phyloP scores from a whole-genome alignment of 2,113 vertebrate species.

The Pelecanus crispus region DNA sequence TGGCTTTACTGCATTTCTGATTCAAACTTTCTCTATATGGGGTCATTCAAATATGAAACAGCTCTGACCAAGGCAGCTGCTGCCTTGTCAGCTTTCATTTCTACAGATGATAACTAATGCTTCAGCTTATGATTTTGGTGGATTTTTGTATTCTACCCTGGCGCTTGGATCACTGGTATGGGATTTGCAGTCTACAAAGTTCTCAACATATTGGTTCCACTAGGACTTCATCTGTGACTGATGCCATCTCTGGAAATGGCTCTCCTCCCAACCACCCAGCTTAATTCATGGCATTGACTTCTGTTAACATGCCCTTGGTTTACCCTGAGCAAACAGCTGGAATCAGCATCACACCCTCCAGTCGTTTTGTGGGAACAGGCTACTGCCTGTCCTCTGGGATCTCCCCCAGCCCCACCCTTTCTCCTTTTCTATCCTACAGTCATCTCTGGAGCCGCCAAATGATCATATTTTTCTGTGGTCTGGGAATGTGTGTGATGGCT shows the following conservation, averaged over 20 bases:
- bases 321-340: not conserved
- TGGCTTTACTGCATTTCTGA: not conserved
- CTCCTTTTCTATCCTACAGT: not conserved
- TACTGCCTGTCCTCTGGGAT: conserved; percentile 7
- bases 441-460: not conserved
- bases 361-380: conserved; percentile 4
- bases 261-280: not conserved
- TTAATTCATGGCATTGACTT: not conserved
- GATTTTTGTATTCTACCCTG: not conserved
- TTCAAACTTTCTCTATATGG: conserved; percentile 9
- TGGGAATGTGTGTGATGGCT: not conserved
- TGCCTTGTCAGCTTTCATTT: not conserved
- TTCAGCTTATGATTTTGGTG: not conserved
- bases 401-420: not conserved
- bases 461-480: not conserved
- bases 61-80: not conserved
- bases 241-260: not conserved
- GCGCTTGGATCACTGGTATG: not conserved
- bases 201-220: not conserved
- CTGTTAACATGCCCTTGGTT: not conserved
- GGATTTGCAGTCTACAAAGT: not conserved
- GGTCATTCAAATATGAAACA: not conserved
- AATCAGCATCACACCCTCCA: not conserved
- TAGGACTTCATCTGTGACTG: not conserved
- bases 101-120: not conserved